Evolutionary conservation across 2,888 invertebrate species (phyloP).

Genomic region (Cactoblastis cactorum): DNA sequence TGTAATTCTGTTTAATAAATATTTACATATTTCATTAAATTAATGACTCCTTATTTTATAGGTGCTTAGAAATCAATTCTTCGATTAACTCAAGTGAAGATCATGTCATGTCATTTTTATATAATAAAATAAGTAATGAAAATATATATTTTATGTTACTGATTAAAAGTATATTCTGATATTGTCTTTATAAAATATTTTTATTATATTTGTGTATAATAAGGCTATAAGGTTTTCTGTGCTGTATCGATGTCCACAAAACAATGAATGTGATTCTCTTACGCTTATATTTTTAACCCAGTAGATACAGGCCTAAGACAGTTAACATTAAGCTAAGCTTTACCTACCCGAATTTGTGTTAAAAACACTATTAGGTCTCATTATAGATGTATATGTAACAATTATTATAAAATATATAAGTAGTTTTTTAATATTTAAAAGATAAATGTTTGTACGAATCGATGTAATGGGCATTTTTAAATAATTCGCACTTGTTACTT

Average conservation of each 20-base stretch:
- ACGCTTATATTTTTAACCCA: conserved; percentile 40
- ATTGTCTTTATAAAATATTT: conserved; percentile 41
- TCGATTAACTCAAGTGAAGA: neutral
- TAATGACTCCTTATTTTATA: conserved; percentile 17
- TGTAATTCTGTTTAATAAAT: too few species aligned
- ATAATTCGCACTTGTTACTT: conserved; percentile 35
- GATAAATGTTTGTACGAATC: conserved; percentile 40
- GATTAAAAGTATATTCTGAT: conserved; percentile 47
- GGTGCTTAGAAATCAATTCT: conserved; percentile 18
- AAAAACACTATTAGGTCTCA: conserved; percentile 42
- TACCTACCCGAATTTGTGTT: conserved; percentile 34
- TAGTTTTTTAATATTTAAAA: conserved; percentile 17
- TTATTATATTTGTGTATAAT: conserved; percentile 36
- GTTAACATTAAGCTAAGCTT: conserved; percentile 26
- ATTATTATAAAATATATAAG: conserved; percentile 15
- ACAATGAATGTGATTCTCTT: conserved; percentile 49
- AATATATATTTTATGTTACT: conserved; percentile 30
- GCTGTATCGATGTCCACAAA: conserved; percentile 43
- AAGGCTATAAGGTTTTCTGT: conserved; percentile 41
- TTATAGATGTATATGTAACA: conserved; percentile 33
- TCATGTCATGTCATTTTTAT: neutral
- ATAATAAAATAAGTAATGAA: neutral
- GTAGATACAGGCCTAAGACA: conserved; percentile 26
- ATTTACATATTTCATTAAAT: too few species aligned
- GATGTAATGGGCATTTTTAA: conserved; percentile 39